Conservation (phyloP, 2,888 invertebrate species). For the Pammene fasciana region DNA sequence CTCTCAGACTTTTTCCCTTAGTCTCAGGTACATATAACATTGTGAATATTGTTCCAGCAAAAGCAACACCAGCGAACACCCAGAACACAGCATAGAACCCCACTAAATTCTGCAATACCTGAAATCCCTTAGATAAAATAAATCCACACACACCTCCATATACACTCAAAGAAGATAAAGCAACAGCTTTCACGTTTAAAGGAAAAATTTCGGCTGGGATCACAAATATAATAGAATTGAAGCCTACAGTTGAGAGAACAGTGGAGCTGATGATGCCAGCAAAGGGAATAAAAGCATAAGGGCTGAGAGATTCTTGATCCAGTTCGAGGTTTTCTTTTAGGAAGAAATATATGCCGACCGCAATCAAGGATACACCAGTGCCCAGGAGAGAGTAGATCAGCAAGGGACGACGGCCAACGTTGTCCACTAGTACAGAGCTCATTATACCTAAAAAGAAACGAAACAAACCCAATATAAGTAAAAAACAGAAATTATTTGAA, state of each 20-base stretch:
- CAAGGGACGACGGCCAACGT: conserved; percentile 74
- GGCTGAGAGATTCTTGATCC: conserved; percentile 49
- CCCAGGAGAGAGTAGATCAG: conserved; percentile 70
- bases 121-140: conserved; percentile 76
- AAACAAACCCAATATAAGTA: not conserved
- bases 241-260: conserved; percentile 66
- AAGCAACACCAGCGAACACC: conserved; percentile 70
- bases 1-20: conserved; percentile 80
- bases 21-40: conserved; percentile 81
- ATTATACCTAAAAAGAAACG: conserved; percentile 61
- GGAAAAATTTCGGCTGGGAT: conserved; percentile 83
- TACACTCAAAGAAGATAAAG: conserved; percentile 74
- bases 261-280: conserved; percentile 66
- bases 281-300: conserved; percentile 66
- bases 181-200: conserved; percentile 80
- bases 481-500: no score
- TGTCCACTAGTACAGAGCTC: conserved; percentile 64
- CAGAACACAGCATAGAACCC: conserved; percentile 79
- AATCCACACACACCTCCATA: conserved; percentile 77
- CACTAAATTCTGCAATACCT: conserved; percentile 69
- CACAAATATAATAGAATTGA: conserved; percentile 74
- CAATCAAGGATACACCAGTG: conserved; percentile 52
- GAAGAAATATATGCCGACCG: conserved; percentile 68
- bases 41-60: conserved; percentile 76
- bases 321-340: conserved; percentile 58